Percentiles rank a stretch among this genome's conserved stretches.
These are phyloP conservation scores for Acronicta psi DNA, from an alignment of 2,888 invertebrate species.

Conservation along the genomic window DNA sequence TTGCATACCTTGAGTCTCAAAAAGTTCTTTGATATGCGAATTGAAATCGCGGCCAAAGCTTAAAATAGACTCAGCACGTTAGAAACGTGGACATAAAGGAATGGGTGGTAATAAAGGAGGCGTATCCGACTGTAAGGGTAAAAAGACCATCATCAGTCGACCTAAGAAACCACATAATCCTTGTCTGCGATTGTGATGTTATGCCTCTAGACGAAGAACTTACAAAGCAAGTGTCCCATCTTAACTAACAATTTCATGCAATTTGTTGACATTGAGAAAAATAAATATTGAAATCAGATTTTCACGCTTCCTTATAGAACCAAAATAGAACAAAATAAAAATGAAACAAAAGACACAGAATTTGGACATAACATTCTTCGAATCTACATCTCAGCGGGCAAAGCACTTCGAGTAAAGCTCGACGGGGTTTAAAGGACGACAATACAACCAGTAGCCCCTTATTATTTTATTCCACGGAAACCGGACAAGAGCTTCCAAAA, in stretches of 20 bases:
- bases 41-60: too few species aligned
- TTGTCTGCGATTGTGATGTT: neutral
- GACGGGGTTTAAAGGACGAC: constrained; percentile 71
- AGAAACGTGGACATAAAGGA: too few species aligned
- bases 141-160: too few species aligned
- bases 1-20: too few species aligned
- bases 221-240: neutral
- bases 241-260: constrained; percentile 7
- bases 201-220: too few species aligned
- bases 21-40: too few species aligned
- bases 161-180: neutral
- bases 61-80: too few species aligned
- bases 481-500: constrained; percentile 70
- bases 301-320: constrained; percentile 19
- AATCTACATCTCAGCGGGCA: constrained; percentile 71
- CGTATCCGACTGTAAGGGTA: too few species aligned
- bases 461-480: constrained; percentile 80
- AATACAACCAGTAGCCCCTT: constrained; percentile 77
- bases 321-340: constrained; percentile 49
- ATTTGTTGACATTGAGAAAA: constrained; percentile 17
- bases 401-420: constrained; percentile 74
- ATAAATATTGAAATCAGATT: constrained; percentile 38
- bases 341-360: constrained; percentile 36
- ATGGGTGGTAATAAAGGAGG: too few species aligned
- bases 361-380: constrained; percentile 44